phyloP scores from a whole-genome alignment of 2,113 vertebrate genomes.

The Tringa solitaria region DNA sequence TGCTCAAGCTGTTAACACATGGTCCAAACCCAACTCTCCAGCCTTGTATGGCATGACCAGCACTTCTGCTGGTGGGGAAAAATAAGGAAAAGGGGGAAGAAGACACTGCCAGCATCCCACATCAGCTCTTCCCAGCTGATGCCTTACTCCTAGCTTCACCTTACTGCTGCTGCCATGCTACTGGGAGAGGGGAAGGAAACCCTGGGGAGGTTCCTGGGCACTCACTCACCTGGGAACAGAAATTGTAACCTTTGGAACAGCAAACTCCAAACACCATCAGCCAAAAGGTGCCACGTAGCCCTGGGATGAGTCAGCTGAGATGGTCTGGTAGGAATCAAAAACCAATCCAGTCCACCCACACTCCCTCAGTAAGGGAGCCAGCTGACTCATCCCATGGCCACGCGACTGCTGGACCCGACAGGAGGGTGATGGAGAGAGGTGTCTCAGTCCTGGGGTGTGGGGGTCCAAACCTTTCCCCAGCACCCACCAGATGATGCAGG shows the following conservation, averaged over 20 bases:
- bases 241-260: background rate
- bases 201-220: background rate
- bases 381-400: background rate
- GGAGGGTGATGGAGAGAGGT: background rate
- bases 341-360: background rate
- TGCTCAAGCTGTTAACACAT: accelerated
- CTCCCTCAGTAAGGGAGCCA: background rate
- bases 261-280: background rate
- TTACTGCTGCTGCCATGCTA: background rate
- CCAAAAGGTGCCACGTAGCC: accelerated
- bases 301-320: background rate
- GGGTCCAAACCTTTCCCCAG: background rate
- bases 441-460: accelerated
- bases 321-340: background rate
- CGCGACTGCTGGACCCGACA: accelerated
- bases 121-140: background rate
- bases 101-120: background rate
- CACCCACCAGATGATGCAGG: background rate
- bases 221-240: background rate
- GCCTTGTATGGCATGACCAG: background rate
- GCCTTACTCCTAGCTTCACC: background rate
- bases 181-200: background rate
- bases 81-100: background rate
- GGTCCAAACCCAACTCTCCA: background rate
- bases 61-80: background rate